Percentiles rank a stretch among this genome's conserved stretches.
Conservation (phyloP, 2,888 invertebrate species). For the Microdon myrmicae region DNA sequence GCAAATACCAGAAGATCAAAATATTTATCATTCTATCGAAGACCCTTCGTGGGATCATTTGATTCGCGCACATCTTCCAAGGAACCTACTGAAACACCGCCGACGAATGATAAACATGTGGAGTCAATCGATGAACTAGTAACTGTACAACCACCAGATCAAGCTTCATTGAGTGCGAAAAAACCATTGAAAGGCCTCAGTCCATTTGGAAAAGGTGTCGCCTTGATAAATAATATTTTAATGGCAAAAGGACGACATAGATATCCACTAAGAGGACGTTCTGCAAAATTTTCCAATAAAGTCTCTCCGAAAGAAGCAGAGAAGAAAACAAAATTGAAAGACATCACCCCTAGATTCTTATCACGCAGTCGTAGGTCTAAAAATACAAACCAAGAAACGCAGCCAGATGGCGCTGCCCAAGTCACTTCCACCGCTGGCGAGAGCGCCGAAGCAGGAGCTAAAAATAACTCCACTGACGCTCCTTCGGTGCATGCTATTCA, state of each 20-base stretch:
- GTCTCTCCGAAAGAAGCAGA: no score
- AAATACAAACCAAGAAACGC: slow-evolving; percentile 24
- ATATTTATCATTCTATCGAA: slow-evolving; percentile 19
- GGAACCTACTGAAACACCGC: slow-evolving; percentile 22
- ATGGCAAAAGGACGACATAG: slow-evolving; percentile 67
- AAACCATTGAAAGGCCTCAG: slow-evolving; percentile 53
- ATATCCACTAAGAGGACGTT: slow-evolving; percentile 56
- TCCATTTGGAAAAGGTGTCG: slow-evolving; percentile 61
- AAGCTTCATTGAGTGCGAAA: slow-evolving; percentile 1
- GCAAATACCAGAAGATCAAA: slow-evolving; percentile 26
- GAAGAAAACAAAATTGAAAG: slow-evolving; percentile 8
- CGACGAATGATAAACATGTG: slow-evolving; percentile 21
- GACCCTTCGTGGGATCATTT: slow-evolving; percentile 38
- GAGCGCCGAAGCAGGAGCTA: slow-evolving; percentile 37
- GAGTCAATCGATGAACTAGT: slow-evolving; percentile 7
- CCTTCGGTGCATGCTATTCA: slow-evolving; percentile 31
- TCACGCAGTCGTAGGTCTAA: slow-evolving; percentile 41
- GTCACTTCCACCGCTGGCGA: slow-evolving; percentile 19
- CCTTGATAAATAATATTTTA: slow-evolving; percentile 62
- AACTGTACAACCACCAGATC: background rate
- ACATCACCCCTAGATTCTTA: slow-evolving; percentile 19
- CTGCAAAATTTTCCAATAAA: no score
- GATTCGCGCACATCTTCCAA: slow-evolving; percentile 7
- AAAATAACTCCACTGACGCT: slow-evolving; percentile 29
- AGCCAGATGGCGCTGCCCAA: slow-evolving; percentile 40